Evolutionary conservation across 1,140 invertebrate species (phyloP), one percentile per base, ranked within the genome.

Genomic region (Bombus breviceps): DNA sequence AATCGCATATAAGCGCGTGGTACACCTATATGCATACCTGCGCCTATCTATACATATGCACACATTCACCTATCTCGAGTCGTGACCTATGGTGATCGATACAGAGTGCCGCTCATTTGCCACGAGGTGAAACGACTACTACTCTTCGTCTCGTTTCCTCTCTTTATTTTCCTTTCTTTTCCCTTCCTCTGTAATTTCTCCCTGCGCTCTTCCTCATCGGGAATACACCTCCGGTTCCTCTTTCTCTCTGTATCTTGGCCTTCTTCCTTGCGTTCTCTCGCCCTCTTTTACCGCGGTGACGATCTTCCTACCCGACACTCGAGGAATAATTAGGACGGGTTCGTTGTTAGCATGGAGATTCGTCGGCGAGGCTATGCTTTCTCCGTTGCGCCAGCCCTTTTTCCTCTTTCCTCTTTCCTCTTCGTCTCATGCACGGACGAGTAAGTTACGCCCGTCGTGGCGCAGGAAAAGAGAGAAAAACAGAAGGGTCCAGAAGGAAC

Each of bases 291-390:
- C 85, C 72, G 74, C 88, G 86, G 53, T 83, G 84, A 88, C 83
- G 86, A 89, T 92, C 86, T 84, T 83, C 77, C 85, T 89, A 88
- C 84, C 32, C 78, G 84, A 84, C 90, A 91, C 92, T 93, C 86
- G 89, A 88, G 34, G 86, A 93, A 92, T 92, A 93, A 93, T 93
- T 93, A 92, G 92, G 87, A 92, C 92, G 86, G 87, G 81, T 87
- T 88, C 86, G 90, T 92, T 88, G 90, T 92, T 92, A 92, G 91
- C 90, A 91, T 92, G 88, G 86, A 93, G 90, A 92, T 93, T 92
- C 85, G 91, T 87, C 88, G 88, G 85, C 81, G 85, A 86, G 41
- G 82, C 77, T 86, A 89, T 79, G 89, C 85, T 37, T 39, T 82
- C 73, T 81, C 43, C 47, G 57, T n/a, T 53, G 62, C 66, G 5